A percentile compares a stretch with the other conserved stretches of the same genome.
phyloP scores from a whole-genome alignment of 2,888 invertebrate genomes.

The Drosophila birchii region DNA sequence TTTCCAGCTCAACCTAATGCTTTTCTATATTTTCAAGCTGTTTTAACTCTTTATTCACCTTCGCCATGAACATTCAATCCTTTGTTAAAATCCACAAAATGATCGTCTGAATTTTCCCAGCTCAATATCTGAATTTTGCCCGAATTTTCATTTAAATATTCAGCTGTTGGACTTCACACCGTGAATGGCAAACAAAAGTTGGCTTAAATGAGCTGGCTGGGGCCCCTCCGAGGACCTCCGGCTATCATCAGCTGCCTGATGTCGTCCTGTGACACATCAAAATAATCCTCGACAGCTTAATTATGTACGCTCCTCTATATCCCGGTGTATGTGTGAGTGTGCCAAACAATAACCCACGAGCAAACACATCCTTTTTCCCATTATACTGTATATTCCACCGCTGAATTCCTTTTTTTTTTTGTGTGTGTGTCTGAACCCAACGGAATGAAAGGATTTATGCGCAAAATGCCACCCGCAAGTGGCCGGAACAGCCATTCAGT shows the following conservation, averaged over 20 bases:
- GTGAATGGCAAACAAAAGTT: constrained; percentile 71
- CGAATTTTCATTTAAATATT: constrained; percentile 25
- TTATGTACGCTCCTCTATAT: constrained; percentile 79
- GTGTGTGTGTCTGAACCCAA: constrained; percentile 47
- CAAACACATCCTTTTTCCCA: constrained; percentile 57
- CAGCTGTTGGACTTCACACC: constrained; percentile 47
- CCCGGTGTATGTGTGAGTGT: constrained; percentile 15
- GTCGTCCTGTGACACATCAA: constrained; percentile 81
- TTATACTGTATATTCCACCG: constrained; percentile 19
- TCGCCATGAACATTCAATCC: not conserved
- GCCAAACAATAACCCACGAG: constrained; percentile 50
- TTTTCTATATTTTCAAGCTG: not conserved
- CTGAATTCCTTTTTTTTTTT: constrained; percentile 11
- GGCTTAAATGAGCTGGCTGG: constrained; percentile 70
- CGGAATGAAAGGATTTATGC: constrained; percentile 75
- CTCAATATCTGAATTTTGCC: not conserved
- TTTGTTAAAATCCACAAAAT: constrained; percentile 15
- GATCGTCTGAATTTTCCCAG: constrained; percentile 13
- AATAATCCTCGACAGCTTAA: constrained; percentile 83
- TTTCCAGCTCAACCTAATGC: no score
- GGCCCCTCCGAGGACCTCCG: constrained; percentile 27
- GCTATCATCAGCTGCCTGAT: constrained; percentile 75
- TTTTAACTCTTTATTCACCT: not conserved
- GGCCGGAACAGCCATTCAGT: constrained; percentile 51
- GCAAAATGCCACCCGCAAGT: constrained; percentile 73